These are phyloP conservation scores for Battus philenor DNA, from an alignment of 1,140 invertebrate genomes.

Conservation along the genomic window DNA sequence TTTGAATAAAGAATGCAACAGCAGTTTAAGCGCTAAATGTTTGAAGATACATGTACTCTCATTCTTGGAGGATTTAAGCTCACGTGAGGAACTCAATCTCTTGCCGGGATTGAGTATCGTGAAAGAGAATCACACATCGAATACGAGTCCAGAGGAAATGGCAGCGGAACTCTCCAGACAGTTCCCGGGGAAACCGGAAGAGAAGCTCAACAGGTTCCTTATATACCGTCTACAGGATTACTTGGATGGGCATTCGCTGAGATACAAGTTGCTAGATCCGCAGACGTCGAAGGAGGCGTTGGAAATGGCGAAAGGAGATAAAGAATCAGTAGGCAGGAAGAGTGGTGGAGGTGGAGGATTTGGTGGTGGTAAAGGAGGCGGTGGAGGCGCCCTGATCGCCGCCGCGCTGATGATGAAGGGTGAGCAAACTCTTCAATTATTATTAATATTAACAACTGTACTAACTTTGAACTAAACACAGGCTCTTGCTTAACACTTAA, in stretches of 20 bases:
- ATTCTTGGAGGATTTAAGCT: conserved; percentile 81
- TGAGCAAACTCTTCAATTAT: conserved; percentile 27
- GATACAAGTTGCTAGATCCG: conserved; percentile 82
- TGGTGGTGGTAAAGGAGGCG: conserved; percentile 52
- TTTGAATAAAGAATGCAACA: conserved; percentile 57
- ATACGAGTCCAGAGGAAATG: conserved; percentile 79
- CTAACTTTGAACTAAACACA: no score
- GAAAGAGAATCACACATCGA: conserved; percentile 77
- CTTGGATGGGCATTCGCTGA: conserved; percentile 83
- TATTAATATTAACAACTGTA: no score
- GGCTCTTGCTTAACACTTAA: no score
- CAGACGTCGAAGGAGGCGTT: conserved; percentile 73
- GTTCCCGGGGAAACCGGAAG: conserved; percentile 85
- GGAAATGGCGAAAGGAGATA: conserved; percentile 55
- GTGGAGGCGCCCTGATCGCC: conserved; percentile 74
- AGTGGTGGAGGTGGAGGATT: conserved; percentile 54
- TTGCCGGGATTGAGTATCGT: conserved; percentile 84
- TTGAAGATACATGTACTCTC: conserved; percentile 86
- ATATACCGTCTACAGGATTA: conserved; percentile 78
- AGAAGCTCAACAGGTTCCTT: conserved; percentile 82
- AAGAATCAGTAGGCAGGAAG: conserved; percentile 45
- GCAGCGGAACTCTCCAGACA: conserved; percentile 83
- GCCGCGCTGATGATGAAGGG: conserved; percentile 82
- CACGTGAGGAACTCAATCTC: conserved; percentile 55
- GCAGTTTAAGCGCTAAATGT: conserved; percentile 80